Base-by-base conservation (phyloP, 2,113 vertebrate species). In the Chrysemys picta region DNA sequence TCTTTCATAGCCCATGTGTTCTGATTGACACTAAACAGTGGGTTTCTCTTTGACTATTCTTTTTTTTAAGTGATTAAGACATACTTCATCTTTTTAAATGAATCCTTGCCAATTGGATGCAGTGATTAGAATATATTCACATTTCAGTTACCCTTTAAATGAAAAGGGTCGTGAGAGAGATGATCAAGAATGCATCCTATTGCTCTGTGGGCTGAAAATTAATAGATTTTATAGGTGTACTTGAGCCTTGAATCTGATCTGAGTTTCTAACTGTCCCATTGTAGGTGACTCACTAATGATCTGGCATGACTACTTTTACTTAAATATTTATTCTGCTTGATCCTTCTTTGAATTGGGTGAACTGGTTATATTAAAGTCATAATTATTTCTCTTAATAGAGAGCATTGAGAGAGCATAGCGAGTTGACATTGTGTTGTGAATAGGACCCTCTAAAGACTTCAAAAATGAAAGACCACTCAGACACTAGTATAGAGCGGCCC, bases 211-310 rank as follows among this genome's bases (percentile, higher is more conserved):
- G 83, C 59, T 87, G 62, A 93, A 50, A 52, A 0, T 0, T 27
- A 82, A 62, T 78, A 65, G 52, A 62, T 29, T 53, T 42, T 13
- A 56, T 49, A 91, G 94, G 54, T 87, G 83, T 6, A 2, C 56
- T 5, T n/a, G 59, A 91, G 47, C 87, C 31, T 22, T 0, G 24
- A 86, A 85, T 80, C 45, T 17, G 21, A 87, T 24, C 25, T 0
- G 2, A 42, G 38, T 72, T 89, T 59, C 1, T 50, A 50, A 83
- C 4, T 1, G 87, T 84, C 38, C 14, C 0, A 0, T 69, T 16
- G 0, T 82, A 53, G 29, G 89, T 3, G 1, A 14, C n/a, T 82
- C 35, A 25, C 24, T n/a, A 38, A 6, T 42, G 76, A 62, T 65
- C 69, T 89, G 81, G 11, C 8, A 12, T 89, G 81, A 89, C 87